Evolutionary conservation across 2,888 invertebrate species (phyloP), one percentile per base, ranked within the genome.

Genomic region (Barypeithes pellucidus): DNA sequence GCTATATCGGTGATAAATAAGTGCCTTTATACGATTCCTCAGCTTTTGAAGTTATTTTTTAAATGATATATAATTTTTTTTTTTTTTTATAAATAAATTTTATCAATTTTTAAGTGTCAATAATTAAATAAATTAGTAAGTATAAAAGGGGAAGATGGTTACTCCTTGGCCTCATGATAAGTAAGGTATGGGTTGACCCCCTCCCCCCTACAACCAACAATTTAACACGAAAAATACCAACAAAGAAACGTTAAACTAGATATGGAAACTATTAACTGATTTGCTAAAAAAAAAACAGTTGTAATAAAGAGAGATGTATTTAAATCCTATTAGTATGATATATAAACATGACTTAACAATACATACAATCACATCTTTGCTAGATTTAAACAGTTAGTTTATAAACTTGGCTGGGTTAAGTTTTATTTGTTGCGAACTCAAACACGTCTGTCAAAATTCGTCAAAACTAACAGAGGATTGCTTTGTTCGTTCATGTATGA

Each of bases 301-400:
- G 66, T 82, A 83, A 81, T 83, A 83, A 83, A 84, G 83, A 84
- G 82, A 83, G 80, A 81, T 85, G 84, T 84, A 84, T 84, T 83
- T 81, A 83, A 82, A 82, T 82, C 81, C 82, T 84, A 84, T 83
- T 82, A 83, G 81, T 83, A 83, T 81, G 82, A 82, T 82, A 82
- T 84, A 85, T 83, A 85, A 84, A 84, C 83, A 84, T 84, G 81
- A 84, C 84, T 84, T 84, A 84, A 82, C 79, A 83, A 82, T 83
- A 84, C 83, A 85, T 85, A 84, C 84, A 85, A 82, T 85, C 85
- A 85, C 85, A 85, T 85, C 82, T 81, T 84, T 82, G 82, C 84
- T 84, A 84, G 73, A 83, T 72, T 81, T 80, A 81, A 82, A 82
- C 79, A 80, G 80, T 82, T 83, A 82, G 79, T 79, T 79, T 71